These are phyloP conservation scores for Panopea generosa DNA, from an alignment of 2,888 invertebrate genomes.

Conservation along the genomic window DNA sequence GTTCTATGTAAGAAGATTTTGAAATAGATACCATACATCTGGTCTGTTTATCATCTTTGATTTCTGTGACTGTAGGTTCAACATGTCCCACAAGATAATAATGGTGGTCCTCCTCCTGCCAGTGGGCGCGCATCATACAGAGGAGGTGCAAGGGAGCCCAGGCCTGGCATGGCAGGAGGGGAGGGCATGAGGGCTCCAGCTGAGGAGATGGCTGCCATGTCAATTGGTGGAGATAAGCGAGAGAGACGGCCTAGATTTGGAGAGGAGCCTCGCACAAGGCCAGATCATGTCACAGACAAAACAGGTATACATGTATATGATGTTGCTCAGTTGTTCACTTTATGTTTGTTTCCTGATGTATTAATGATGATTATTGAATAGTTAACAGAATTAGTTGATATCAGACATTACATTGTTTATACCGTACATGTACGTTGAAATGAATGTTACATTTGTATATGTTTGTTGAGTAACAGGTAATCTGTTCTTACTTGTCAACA, in stretches of 20 bases:
- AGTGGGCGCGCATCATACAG: slow-evolving; percentile 78
- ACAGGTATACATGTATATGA: slow-evolving; percentile 67
- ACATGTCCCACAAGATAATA: slow-evolving; percentile 53
- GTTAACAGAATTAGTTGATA: too few species aligned
- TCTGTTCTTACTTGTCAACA: too few species aligned
- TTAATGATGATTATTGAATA: not conserved
- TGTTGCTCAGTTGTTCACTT: too few species aligned
- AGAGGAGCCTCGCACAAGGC: slow-evolving; percentile 68
- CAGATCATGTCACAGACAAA: slow-evolving; percentile 73
- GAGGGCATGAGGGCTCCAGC: slow-evolving; percentile 61
- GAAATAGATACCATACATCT: too few species aligned
- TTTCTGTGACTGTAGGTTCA: too few species aligned
- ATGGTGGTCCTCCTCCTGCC: slow-evolving; percentile 69
- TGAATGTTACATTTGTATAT: too few species aligned
- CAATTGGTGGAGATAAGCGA: slow-evolving; percentile 58
- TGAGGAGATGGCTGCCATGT: slow-evolving; percentile 67
- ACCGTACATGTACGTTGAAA: too few species aligned
- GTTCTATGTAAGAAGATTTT: too few species aligned
- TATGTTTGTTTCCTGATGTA: not conserved
- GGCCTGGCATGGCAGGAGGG: slow-evolving; percentile 70
- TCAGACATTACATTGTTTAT: too few species aligned
- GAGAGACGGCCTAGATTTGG: slow-evolving; percentile 39
- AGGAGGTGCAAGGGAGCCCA: slow-evolving; percentile 74
- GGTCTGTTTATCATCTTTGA: too few species aligned
- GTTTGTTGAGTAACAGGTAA: too few species aligned